These are phyloP conservation scores for Myotis findleyi DNA, from an alignment of 2,797 vertebrate species.

Conservation along the genomic window DNA sequence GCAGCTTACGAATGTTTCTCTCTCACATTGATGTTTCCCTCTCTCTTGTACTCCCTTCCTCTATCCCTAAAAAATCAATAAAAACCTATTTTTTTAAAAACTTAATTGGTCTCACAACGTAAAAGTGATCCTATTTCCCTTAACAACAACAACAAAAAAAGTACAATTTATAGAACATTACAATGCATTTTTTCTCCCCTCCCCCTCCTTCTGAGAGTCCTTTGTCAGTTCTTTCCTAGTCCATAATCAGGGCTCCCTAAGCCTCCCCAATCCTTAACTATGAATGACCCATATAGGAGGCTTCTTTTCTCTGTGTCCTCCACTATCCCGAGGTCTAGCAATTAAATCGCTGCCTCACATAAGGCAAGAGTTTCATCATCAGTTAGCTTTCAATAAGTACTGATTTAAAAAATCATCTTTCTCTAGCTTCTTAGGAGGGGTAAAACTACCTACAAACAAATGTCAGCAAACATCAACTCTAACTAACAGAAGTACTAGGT, in stretches of 20 bases:
- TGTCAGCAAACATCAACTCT: neutral
- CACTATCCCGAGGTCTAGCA: neutral
- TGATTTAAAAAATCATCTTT: neutral
- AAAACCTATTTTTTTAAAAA: neutral
- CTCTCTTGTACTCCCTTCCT: neutral
- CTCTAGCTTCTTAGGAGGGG: neutral
- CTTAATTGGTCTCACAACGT: neutral
- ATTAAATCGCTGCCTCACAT: neutral
- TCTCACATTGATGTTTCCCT: neutral
- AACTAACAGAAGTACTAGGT: neutral
- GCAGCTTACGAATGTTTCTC: neutral
- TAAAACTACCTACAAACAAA: neutral
- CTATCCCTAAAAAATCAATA: neutral
- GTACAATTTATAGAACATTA: neutral
- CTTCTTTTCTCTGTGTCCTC: neutral
- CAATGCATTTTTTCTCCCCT: neutral
- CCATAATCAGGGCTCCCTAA: neutral
- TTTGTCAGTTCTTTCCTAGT: neutral
- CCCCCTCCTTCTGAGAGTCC: too few relatives aligned
- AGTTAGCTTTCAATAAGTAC: slow-evolving; percentile 42
- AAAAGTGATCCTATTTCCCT: neutral
- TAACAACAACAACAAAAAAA: neutral
- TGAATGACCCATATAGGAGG: neutral
- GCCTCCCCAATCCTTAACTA: neutral
- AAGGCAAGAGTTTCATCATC: neutral